Conservation (phyloP, 1,140 invertebrate species). For the Teleopsis dalmanni region DNA sequence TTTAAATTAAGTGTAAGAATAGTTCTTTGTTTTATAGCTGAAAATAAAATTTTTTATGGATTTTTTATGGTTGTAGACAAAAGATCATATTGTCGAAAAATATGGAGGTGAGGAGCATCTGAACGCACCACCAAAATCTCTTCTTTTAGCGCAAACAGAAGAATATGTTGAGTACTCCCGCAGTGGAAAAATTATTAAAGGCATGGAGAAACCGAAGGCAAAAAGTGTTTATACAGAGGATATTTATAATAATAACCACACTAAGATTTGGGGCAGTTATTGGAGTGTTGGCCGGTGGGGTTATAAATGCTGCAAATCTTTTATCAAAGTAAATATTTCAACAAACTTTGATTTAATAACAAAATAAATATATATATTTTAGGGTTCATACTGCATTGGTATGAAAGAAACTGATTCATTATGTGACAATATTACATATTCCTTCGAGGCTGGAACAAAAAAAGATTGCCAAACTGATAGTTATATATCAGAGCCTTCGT, state of each 20-base stretch:
- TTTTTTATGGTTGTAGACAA: conserved; percentile 22
- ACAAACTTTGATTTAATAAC: conserved; percentile 23
- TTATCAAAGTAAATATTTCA: conserved; percentile 62
- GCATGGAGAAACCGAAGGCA: conserved; percentile 78
- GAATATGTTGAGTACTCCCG: conserved; percentile 94
- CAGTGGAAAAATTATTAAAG: conserved; percentile 77
- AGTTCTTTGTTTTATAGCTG: no score
- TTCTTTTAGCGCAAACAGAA: conserved; percentile 91
- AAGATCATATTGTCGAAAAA: conserved; percentile 39
- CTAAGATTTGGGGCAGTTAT: conserved; percentile 89
- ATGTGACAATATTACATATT: no score
- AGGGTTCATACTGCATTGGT: conserved; percentile 41
- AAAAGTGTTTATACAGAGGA: conserved; percentile 90
- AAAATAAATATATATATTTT: conserved; percentile 29
- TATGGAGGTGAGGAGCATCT: conserved; percentile 82
- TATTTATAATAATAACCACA: conserved; percentile 86
- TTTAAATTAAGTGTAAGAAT: conserved; percentile 60
- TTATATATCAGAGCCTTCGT: no score
- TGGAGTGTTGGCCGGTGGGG: conserved; percentile 92
- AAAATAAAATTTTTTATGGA: neutral
- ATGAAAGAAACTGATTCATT: conserved; percentile 44
- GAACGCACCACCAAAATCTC: conserved; percentile 71
- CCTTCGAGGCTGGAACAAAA: no score
- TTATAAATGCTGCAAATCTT: conserved; percentile 91
- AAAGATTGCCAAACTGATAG: no score